Evolutionary conservation across 2,797 vertebrate species (phyloP).

Genomic region (Pelochelys cantorii): DNA sequence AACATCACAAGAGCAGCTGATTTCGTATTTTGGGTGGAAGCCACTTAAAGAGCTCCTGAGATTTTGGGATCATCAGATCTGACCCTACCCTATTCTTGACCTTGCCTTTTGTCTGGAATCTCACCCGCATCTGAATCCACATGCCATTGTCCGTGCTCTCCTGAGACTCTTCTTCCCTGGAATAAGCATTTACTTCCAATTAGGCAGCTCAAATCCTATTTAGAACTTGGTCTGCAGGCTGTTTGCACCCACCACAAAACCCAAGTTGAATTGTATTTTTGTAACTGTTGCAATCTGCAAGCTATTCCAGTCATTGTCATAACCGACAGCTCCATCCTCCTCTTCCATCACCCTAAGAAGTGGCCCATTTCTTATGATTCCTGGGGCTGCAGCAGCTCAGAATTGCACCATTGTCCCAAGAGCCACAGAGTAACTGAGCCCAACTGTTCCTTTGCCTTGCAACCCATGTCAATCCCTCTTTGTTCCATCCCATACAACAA

Average conservation of each 20-base stretch:
- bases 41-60: background rate
- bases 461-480: background rate
- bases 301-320: background rate
- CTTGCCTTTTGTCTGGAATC: slow-evolving; percentile 16
- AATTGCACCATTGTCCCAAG: background rate
- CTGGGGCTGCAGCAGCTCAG: background rate
- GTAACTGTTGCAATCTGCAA: background rate
- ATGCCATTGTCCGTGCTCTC: background rate
- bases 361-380: background rate
- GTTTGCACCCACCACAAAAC: background rate
- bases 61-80: background rate
- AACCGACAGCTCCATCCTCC: background rate
- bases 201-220: background rate
- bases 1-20: background rate
- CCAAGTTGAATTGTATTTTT: background rate
- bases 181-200: background rate
- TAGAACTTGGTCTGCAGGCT: background rate
- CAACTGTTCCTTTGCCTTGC: background rate
- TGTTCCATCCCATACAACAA: background rate
- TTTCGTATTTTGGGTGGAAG: background rate
- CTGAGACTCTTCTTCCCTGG: background rate
- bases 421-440: background rate
- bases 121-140: background rate
- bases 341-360: background rate
- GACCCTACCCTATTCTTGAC: background rate